Evolutionary conservation across 2,113 vertebrate species (phyloP).

Genomic region (Vulpes ferrilata): DNA sequence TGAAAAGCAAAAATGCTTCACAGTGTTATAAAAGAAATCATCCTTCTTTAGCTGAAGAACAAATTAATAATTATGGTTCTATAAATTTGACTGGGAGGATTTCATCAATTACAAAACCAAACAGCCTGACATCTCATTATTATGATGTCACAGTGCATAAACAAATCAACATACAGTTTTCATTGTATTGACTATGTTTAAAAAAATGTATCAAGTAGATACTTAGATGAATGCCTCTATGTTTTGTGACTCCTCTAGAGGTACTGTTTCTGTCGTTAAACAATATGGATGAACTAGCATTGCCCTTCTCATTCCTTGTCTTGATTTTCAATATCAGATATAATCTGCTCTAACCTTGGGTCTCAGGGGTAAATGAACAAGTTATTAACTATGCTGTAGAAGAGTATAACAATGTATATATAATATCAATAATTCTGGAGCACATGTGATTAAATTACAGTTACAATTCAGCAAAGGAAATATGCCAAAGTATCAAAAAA

Average conservation of each 20-base stretch:
- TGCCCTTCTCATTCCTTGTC: background rate
- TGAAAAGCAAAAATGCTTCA: conserved; percentile 54
- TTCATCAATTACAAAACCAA: conserved; percentile 49
- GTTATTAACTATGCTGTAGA: background rate
- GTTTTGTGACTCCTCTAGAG: background rate
- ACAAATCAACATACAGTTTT: conserved; percentile 21
- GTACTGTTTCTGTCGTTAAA: conserved; percentile 41
- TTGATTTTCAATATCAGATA: conserved; percentile 12
- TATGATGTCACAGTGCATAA: background rate
- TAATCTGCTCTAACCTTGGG: background rate
- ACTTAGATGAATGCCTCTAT: background rate
- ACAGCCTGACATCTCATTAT: background rate
- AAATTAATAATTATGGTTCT: conserved; percentile 42
- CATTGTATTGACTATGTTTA: background rate
- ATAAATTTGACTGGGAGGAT: background rate
- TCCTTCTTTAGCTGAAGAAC: background rate
- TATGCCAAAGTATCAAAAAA: background rate
- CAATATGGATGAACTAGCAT: background rate
- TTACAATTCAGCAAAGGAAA: conserved; percentile 36
- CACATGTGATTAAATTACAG: background rate
- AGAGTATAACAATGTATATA: background rate
- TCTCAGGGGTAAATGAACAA: conserved; percentile 39
- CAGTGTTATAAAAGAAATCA: background rate
- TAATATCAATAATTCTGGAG: background rate
- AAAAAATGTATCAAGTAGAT: background rate